Evolutionary conservation across 2,888 invertebrate species (phyloP).

Genomic region (Pterostichus niger): DNA sequence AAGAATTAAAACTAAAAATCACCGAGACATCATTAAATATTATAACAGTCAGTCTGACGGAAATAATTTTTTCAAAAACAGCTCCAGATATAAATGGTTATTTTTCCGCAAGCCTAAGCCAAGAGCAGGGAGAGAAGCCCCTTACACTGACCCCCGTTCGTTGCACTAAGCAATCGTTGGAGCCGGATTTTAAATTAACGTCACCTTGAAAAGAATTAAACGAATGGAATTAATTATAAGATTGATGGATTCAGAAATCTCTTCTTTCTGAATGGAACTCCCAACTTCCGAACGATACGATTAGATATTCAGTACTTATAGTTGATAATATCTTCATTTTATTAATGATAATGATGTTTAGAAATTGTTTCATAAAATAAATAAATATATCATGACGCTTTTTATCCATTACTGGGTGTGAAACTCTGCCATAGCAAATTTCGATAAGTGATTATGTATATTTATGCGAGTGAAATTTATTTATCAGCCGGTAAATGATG

Average conservation of each 20-base stretch:
- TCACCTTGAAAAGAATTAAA: conserved; percentile 78
- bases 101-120: conserved; percentile 59
- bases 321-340: too few species aligned
- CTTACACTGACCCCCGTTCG: conserved; percentile 29
- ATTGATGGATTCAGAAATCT: conserved; percentile 76
- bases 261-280: conserved; percentile 61
- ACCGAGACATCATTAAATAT: conserved; percentile 57
- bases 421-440: too few species aligned
- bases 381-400: too few species aligned
- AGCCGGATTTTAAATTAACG: conserved; percentile 75
- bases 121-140: conserved; percentile 32
- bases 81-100: conserved; percentile 58
- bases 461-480: too few species aligned
- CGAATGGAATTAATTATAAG: conserved; percentile 79
- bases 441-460: too few species aligned
- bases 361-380: too few species aligned
- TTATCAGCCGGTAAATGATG: too few species aligned
- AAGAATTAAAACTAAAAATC: conserved; percentile 52
- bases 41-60: conserved; percentile 27
- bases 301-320: conserved; percentile 15
- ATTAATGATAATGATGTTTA: too few species aligned
- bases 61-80: conserved; percentile 52
- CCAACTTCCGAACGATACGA: background rate
- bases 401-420: too few species aligned
- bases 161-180: conserved; percentile 60